A percentile compares a stretch with the other conserved stretches of the same genome.
Conservation (phyloP, 2,797 vertebrate genomes). For the Pangasius sanitwongsei region DNA sequence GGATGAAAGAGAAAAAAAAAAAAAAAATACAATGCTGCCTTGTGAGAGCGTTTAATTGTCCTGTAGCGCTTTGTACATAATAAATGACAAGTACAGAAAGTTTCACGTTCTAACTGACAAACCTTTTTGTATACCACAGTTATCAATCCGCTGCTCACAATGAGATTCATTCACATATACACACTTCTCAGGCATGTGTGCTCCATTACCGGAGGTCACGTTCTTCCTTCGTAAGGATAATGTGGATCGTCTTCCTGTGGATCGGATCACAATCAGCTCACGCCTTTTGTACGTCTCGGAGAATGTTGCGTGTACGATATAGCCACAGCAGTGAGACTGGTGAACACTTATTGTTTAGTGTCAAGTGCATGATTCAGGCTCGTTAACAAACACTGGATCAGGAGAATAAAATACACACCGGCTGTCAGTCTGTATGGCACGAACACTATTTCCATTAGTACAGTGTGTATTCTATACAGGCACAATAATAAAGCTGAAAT, state of each 20-base stretch:
- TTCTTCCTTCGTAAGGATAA: background rate
- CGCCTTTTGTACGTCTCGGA: background rate
- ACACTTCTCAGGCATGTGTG: background rate
- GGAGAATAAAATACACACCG: background rate
- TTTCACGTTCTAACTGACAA: conserved; percentile 73
- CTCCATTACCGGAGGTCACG: background rate
- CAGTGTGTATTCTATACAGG: conserved; percentile 33
- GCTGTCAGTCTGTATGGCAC: background rate
- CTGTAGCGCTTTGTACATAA: conserved; percentile 91
- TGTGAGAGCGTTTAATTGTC: conserved; percentile 72
- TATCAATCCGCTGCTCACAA: background rate
- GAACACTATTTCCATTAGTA: background rate
- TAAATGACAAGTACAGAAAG: conserved; percentile 83
- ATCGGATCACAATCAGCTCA: background rate
- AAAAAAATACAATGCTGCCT: conserved; percentile 50
- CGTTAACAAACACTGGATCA: background rate
- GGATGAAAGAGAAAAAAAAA: conserved; percentile 35
- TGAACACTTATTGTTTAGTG: background rate
- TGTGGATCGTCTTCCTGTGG: background rate
- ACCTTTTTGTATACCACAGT: background rate
- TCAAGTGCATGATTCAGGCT: background rate
- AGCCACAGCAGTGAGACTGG: background rate
- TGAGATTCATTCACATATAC: background rate
- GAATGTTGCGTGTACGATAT: background rate
- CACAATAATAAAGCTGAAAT: conserved; percentile 20